Evolutionary conservation across 2,797 vertebrate species (phyloP).

Genomic region (Sebastes flavidus): DNA sequence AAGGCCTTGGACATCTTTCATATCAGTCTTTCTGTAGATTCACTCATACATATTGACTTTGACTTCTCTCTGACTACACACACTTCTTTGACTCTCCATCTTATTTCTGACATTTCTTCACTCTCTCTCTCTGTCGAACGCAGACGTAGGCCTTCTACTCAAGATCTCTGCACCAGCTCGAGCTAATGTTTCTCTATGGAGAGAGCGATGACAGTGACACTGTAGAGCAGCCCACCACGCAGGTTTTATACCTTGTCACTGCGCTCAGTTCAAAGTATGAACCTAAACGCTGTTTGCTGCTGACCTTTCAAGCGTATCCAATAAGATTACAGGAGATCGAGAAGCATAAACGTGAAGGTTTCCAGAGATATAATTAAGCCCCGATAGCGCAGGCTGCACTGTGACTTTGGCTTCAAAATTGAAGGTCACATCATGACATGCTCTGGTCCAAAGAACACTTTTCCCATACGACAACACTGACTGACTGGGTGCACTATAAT

Average conservation of each 20-base stretch:
- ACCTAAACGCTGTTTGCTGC: not conserved
- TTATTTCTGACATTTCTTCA: constrained; percentile 8
- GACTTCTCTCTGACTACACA: not conserved
- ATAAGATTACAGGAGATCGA: constrained; percentile 4
- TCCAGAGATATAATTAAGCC: not conserved
- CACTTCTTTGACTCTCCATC: constrained; percentile 1
- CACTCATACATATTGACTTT: constrained; percentile 6
- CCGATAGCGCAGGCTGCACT: not conserved
- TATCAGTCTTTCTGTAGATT: constrained; percentile 17
- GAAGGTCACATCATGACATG: not conserved
- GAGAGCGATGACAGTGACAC: not conserved
- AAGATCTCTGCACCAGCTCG: not conserved
- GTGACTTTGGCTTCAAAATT: not conserved
- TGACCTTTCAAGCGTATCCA: constrained; percentile 11
- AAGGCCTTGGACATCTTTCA: constrained; percentile 30
- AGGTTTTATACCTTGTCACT: not conserved
- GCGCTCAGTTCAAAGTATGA: constrained; percentile 1
- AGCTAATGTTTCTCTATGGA: not conserved
- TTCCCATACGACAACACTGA: not conserved
- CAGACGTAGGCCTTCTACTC: not conserved
- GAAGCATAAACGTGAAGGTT: not conserved
- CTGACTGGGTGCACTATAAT: not conserved
- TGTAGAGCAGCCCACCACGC: not conserved
- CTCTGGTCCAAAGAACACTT: not conserved
- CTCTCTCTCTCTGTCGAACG: not conserved